Conservation (phyloP, 2,888 invertebrate species). For the Meloe dianella region DNA sequence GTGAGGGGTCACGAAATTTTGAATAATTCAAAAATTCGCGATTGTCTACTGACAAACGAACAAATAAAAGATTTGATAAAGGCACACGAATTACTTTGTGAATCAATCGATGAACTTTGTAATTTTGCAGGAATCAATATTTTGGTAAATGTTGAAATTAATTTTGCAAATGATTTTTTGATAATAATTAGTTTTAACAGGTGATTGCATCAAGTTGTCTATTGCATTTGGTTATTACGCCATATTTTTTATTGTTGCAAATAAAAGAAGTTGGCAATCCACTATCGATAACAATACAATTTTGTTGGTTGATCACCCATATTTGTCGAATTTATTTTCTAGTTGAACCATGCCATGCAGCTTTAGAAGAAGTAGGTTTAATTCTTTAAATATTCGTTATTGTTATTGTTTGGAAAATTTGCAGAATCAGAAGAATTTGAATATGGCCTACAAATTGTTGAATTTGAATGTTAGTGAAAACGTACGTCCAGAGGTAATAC, state of each 20-base stretch:
- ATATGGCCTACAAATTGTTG: slow-evolving; percentile 35
- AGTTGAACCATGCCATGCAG: slow-evolving; percentile 66
- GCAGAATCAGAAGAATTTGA: slow-evolving; percentile 36
- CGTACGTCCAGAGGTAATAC: slow-evolving; percentile 33
- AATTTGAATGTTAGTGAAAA: slow-evolving; percentile 33
- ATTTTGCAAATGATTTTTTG: slow-evolving; percentile 29
- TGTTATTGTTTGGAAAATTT: slow-evolving; percentile 17
- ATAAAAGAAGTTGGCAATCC: slow-evolving; percentile 56
- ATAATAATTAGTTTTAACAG: slow-evolving; percentile 46
- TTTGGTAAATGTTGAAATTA: slow-evolving; percentile 31
- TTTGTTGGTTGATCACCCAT: slow-evolving; percentile 66
- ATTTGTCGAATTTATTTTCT: slow-evolving; percentile 63
- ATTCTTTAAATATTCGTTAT: background rate
- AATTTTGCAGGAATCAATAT: slow-evolving; percentile 18
- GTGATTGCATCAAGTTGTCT: slow-evolving; percentile 64
- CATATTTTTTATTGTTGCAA: slow-evolving; percentile 67
- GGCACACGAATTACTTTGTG: slow-evolving; percentile 7
- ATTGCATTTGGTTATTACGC: slow-evolving; percentile 67
- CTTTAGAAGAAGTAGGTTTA: slow-evolving; percentile 61
- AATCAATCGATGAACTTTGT: background rate
- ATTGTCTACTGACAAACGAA: background rate
- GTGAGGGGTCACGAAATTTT: background rate
- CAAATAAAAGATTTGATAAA: background rate
- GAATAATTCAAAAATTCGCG: background rate
- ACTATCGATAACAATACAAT: slow-evolving; percentile 61